These are phyloP conservation scores for Oenanthe oenanthe DNA, from an alignment of 2,113 vertebrate species.

Conservation along the genomic window DNA sequence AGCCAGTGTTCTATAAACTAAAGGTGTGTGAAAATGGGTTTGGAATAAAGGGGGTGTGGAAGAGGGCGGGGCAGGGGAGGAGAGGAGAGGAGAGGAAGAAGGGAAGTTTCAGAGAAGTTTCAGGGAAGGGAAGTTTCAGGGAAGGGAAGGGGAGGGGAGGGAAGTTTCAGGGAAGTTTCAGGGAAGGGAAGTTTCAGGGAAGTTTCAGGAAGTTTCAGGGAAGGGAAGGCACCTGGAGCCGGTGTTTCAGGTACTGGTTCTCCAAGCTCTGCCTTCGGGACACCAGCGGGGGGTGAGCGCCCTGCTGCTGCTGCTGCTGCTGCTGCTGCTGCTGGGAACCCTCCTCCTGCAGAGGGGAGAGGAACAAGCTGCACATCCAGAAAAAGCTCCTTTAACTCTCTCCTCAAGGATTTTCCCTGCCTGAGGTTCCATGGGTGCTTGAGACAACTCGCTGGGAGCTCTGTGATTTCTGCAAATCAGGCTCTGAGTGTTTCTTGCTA, in stretches of 20 bases:
- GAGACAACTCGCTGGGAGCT: background rate
- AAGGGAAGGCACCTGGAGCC: slow-evolving; percentile 76
- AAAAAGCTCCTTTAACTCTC: background rate
- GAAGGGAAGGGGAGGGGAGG: too few species aligned
- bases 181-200: too few species aligned
- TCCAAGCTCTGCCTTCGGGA: slow-evolving; percentile 90
- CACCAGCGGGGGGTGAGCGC: slow-evolving; percentile 79
- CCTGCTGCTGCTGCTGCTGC: slow-evolving; percentile 79
- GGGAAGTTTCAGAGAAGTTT: too few species aligned
- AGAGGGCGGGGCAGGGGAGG: too few species aligned
- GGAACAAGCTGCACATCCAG: background rate
- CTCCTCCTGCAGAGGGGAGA: slow-evolving; percentile 80
- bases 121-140: too few species aligned
- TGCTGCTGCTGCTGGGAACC: slow-evolving; percentile 75
- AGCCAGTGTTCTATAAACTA: fast-evolving
- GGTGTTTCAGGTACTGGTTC: slow-evolving; percentile 89
- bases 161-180: too few species aligned
- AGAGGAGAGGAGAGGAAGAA: too few species aligned
- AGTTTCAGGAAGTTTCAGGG: too few species aligned
- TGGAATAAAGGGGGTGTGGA: background rate
- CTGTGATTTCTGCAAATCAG: background rate
- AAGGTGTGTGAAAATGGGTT: background rate
- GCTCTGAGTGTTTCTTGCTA: background rate
- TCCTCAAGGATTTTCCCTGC: background rate
- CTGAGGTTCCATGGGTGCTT: background rate